Base-by-base conservation (phyloP, 2,113 vertebrate species). In the Egretta garzetta region DNA sequence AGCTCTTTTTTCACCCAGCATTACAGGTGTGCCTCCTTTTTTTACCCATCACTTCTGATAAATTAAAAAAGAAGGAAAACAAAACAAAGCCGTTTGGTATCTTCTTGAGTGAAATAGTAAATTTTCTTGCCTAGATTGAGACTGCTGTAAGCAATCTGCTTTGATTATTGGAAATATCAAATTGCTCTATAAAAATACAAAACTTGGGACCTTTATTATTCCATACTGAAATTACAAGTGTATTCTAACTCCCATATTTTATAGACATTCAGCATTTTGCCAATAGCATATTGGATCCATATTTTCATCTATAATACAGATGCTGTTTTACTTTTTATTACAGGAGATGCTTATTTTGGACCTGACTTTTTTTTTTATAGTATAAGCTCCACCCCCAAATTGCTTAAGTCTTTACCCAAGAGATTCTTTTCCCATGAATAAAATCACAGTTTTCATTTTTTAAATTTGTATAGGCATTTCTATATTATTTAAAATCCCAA, bases 191-290 rank as follows among this genome's bases (percentile, higher is more conserved):
- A 68, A 95, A 73, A 33, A 45, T 39, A 77, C 7, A 68, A 72
- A 86, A 33, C 19, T 30, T 43, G 17, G 33, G 33, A 10, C 4
- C 4, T 64, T 55, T 87, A 53, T 67, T 68, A 82, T 82, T 74
- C 52, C 62, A 24, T 70, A 86, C n/a, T 95, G 94, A 89, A 95
- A 59, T 41, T 58, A 63, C 22, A 83, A 82, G 26, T 72, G 13
- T 81, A 74, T 66, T 76, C 12, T 93, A 92, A 91, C 91, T 95
- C 90, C 60, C 70, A 77, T 91, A 74, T 91, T 94, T 97, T 95
- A 95, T 77, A 68, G 93, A 37, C 5, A 64, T 47, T 86, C 8
- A 80, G 2, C n/a, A 55, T 80, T 91, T 79, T 93, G 88, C 86
- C 87, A 97, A 18, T 15, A 67, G 24, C 66, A 10, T 62, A 77